Evolutionary conservation across 1,140 invertebrate species (phyloP).

Genomic region (Lasaia peninsularis): DNA sequence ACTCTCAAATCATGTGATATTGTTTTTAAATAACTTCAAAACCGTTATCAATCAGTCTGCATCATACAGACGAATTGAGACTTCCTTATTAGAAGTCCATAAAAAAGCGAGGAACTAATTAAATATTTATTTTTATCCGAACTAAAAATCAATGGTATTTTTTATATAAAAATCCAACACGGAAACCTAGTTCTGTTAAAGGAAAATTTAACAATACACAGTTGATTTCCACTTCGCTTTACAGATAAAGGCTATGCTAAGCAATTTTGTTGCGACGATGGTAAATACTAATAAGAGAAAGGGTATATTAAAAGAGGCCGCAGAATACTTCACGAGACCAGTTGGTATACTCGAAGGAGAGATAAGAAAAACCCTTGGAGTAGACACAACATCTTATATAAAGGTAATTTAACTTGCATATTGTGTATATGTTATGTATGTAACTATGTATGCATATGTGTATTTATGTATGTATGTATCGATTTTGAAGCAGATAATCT

Average conservation of each 20-base stretch:
- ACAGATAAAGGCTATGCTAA: slow-evolving; percentile 48
- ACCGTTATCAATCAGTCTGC: too few species aligned
- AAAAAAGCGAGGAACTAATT: background rate
- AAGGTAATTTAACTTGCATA: slow-evolving; percentile 26
- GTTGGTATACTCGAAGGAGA: slow-evolving; percentile 34
- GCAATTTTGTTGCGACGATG: slow-evolving; percentile 44
- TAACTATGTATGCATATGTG: too few species aligned
- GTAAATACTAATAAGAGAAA: slow-evolving; percentile 36
- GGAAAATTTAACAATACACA: background rate
- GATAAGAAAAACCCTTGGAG: slow-evolving; percentile 33
- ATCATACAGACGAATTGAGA: too few species aligned
- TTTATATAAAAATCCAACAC: background rate
- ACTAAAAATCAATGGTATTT: background rate
- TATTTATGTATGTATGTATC: too few species aligned
- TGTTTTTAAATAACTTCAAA: too few species aligned
- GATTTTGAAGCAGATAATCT: too few species aligned
- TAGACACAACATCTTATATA: slow-evolving; percentile 25
- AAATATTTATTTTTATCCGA: background rate
- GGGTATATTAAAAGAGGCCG: slow-evolving; percentile 43
- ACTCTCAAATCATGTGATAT: too few species aligned
- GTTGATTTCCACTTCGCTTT: slow-evolving; percentile 2
- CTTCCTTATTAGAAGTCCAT: too few species aligned
- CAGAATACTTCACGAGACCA: slow-evolving; percentile 44
- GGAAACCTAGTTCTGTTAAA: background rate
- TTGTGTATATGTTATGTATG: too few species aligned